Base-by-base conservation (phyloP, 2,888 invertebrate genomes). In the Harpalus rufipes region DNA sequence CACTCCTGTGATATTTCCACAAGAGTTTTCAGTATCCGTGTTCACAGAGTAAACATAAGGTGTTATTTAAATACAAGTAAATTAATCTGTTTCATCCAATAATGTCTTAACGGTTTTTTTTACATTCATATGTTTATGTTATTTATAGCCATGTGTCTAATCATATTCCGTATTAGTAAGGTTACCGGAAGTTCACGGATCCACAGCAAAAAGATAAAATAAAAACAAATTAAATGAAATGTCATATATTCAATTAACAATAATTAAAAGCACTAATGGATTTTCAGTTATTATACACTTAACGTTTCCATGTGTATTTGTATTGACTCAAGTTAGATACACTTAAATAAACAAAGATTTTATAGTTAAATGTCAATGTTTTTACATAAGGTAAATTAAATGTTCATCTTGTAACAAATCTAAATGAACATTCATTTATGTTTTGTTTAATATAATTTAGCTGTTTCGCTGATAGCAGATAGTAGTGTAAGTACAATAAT, bases 391-490 rank as follows among this genome's bases (percentile, higher is more conserved):
- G 14, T 39, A 39, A 68, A 68, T 39, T 32, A 68, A 68, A n/a
- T 6, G 25, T 65, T 65, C 32, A 65, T 65, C 65, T 65, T 32
- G 6, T 65, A 39, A 32, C n/a, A 65, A 65, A 65, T 65, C 65
- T 65, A 32, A 65, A 65, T 65, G 25, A 65, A 32, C 39, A 8
- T 68, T 68, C 68, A 68, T 68, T 25, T 68, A 68, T 14, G 32
- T 68, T 68, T 68, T 68, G 68, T 68, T 68, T 68, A 68, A 39
- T 68, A 32, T 68, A 68, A n/a, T 65, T 65, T n/a, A 65, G 65
- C n/a, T 68, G n/a, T 14, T 63, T 63, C 18, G 68, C 12, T 25
- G 25, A 63, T 68, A 32, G 25, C 32, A 32, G 25, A 68, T 14
- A 14, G 39, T 7, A 68, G 39, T 39, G 68, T 14, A 68, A 39